Conservation (phyloP, 2,888 invertebrate species). For the Rhingia campestris region DNA sequence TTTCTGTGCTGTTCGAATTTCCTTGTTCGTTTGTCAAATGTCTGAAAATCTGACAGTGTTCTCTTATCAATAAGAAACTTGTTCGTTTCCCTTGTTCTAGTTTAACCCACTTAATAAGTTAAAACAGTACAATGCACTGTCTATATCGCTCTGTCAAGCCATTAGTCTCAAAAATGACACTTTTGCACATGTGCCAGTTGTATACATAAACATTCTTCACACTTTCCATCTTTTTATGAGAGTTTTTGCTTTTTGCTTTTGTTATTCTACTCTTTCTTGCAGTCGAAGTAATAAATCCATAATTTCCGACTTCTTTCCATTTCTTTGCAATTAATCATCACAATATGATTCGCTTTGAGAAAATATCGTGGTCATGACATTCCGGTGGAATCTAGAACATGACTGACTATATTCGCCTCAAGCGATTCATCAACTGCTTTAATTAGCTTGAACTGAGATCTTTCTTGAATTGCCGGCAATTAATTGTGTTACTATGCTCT, state of each 20-base stretch:
- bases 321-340: slow-evolving; percentile 4
- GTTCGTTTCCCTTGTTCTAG: no score
- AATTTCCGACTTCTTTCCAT: slow-evolving; percentile 1
- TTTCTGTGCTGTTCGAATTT: no score
- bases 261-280: not conserved
- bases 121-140: no score
- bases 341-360: not conserved
- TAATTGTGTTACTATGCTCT: slow-evolving; percentile 34
- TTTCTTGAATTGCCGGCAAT: slow-evolving; percentile 29
- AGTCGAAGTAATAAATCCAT: not conserved
- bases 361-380: slow-evolving; percentile 4
- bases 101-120: no score
- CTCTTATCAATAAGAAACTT: no score
- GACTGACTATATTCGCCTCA: not conserved
- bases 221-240: not conserved
- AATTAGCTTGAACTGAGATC: slow-evolving; percentile 38
- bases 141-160: no score
- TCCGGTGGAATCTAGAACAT: slow-evolving; percentile 1
- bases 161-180: no score
- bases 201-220: not conserved
- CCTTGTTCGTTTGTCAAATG: no score
- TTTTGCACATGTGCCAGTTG: no score
- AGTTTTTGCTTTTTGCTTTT: not conserved
- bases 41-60: no score
- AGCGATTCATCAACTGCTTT: not conserved